Evolutionary conservation across 2,888 invertebrate species (phyloP), one percentile per base, ranked within the genome.

Genomic region (Idaea straminata): DNA sequence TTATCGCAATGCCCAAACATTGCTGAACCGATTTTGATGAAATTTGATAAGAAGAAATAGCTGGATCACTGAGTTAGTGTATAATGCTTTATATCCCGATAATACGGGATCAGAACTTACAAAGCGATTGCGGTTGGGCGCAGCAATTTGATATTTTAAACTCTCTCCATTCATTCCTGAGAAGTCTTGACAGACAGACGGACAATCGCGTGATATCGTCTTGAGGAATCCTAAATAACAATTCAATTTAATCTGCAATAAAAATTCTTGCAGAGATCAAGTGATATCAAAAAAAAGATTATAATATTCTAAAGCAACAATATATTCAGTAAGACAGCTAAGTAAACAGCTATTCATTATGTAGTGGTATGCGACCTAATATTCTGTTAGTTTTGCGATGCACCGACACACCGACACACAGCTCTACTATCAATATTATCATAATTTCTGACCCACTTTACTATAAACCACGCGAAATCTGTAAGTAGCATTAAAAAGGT

Each of bases 361-460:
- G 67, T 66, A 65, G 70, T 66, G 76, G 77, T 70, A 77, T 78
- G 77, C 67, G 79, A 77, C 82, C 80, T 73, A 71, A 72, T 69
- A 71, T 61, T n/a, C 5, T 77, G 76, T 77, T 74, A 70, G 68
- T 62, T 67, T 59, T 70, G 61, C 63, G 72, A 74, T 76, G 76
- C 77, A 75, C 71, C 72, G 70, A 76, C 25, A 64, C 72, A 64
- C 34, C 65, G 58, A 47, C 13, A 7, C 47, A 4, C 47, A 25
- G 25, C 25, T 25, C 47, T 16, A 61, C 63, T 62, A 70, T 74
- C 75, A 77, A 77, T 74, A 75, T 77, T 76, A 74, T 77, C 69
- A 71, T 71, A 74, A 71, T 74, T 74, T 75, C 75, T 68, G 72
- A 62, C 76, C 72, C 68, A 74, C 61, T 72, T 73, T 71, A 62